Evolutionary conservation across 2,797 vertebrate genomes (phyloP).

Genomic region (Parauchenoglanis ngamensis): DNA sequence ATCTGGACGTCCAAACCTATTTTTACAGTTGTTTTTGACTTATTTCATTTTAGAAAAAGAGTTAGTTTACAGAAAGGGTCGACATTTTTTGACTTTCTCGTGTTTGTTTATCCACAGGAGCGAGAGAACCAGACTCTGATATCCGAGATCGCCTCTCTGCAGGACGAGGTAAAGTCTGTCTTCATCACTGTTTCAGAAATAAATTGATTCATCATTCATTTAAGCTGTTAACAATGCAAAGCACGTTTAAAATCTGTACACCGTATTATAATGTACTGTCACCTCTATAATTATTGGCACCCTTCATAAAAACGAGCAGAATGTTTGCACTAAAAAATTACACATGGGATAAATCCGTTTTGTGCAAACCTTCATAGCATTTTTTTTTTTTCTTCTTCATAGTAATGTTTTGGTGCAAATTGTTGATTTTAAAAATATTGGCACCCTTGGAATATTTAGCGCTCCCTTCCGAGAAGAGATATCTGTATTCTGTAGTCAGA

Average conservation of each 20-base stretch:
- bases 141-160: conserved; percentile 79
- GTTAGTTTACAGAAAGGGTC: not conserved
- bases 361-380: not conserved
- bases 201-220: not conserved
- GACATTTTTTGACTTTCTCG: not conserved
- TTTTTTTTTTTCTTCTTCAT: too few relatives aligned
- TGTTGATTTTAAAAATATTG: not conserved
- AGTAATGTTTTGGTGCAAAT: not conserved
- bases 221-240: not conserved
- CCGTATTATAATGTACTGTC: not conserved
- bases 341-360: not conserved
- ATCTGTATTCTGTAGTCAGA: too few relatives aligned
- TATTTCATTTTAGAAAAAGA: not conserved
- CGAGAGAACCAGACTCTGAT: conserved; percentile 84
- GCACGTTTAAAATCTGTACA: not conserved
- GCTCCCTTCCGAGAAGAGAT: not conserved
- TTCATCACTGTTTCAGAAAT: not conserved
- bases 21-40: not conserved
- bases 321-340: not conserved
- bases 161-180: conserved; percentile 83
- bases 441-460: not conserved
- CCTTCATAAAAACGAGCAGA: not conserved
- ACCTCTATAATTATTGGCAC: not conserved
- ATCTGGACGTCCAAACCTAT: not conserved
- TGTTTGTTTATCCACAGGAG: conserved; percentile 71